Conservation (phyloP, 2,797 vertebrate species). For the Arctocebus calabarensis region DNA sequence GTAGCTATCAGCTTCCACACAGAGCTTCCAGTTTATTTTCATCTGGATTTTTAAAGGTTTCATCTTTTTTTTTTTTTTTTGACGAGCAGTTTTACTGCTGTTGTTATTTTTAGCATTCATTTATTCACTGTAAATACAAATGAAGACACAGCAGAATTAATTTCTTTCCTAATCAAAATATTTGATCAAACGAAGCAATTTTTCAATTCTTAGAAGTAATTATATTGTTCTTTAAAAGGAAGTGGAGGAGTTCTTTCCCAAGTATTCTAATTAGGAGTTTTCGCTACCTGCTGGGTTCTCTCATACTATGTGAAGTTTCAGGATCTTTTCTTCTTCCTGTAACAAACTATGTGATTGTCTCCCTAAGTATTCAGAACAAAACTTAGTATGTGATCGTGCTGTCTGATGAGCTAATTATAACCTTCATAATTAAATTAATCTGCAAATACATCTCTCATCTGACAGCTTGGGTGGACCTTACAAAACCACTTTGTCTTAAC, state of each 20-base stretch:
- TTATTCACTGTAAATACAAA: constrained; percentile 83
- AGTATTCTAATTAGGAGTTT: constrained; percentile 61
- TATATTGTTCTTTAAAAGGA: constrained; percentile 54
- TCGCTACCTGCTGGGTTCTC: constrained; percentile 68
- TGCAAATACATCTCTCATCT: not conserved
- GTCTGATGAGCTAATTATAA: not conserved
- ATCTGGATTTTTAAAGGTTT: not conserved
- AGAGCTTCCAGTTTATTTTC: not conserved
- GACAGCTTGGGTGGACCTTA: not conserved
- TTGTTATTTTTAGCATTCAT: constrained; percentile 82
- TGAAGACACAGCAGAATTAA: constrained; percentile 83
- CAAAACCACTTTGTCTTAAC: not conserved
- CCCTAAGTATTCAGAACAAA: not conserved
- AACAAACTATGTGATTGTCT: not conserved
- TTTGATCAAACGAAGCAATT: constrained; percentile 82
- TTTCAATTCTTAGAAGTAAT: constrained; percentile 79
- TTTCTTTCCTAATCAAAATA: constrained; percentile 84
- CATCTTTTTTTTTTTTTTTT: constrained; percentile 17
- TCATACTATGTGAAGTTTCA: constrained; percentile 15
- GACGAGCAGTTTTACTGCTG: constrained; percentile 70
- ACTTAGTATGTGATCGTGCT: not conserved
- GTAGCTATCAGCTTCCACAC: accelerated
- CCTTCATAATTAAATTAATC: not conserved
- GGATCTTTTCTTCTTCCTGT: not conserved
- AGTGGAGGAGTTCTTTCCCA: not conserved